Evolutionary conservation across 2,888 invertebrate species (phyloP), one percentile per base, ranked within the genome.

Genomic region (Entomobrya multifasciata): DNA sequence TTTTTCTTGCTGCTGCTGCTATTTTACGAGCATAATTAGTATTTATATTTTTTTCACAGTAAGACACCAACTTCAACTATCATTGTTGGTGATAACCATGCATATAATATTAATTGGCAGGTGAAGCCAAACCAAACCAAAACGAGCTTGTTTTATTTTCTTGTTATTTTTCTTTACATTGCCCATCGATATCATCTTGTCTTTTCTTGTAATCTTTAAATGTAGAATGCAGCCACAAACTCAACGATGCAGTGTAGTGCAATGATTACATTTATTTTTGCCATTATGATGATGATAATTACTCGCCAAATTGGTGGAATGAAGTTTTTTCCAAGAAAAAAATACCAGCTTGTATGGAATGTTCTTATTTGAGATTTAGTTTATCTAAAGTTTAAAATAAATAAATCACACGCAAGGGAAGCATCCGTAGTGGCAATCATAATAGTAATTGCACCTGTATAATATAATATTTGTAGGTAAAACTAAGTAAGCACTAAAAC

Each of bases 31-130:
- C 41, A 74, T 84, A 84, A 78, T 85, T 79, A 85, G 78, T 78
- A 79, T 85, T 85, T 49, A 70, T 84, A 67, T 67, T 79, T 84
- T 84, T 84, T 85, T 79, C 85, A 79, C 85, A 85, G 85, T 78
- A 70, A 72, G 85, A 85, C 85, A 85, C 79, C 85, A 85, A 78
- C 84, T n/a, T 72, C 85, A 85, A 36, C 36, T 36, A 36, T 36
- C 36, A 6, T 36, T 36, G 36, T 36, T 36, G 78, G 78, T 79
- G 79, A 85, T 85, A 85, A 78, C 67, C 84, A 49, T 55, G 55
- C 17, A 84, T n/a, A n/a, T 77, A 84, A 77, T 77, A 77, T 85
- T 85, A 85, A 85, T 85, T 85, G 85, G 85, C 78, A 78, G 55
- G 25, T 79, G 79, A 65, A 65, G 79, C 79, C 79, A 79, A 79